Conservation (phyloP, 2,797 vertebrate species). For the Caiman crocodilus region DNA sequence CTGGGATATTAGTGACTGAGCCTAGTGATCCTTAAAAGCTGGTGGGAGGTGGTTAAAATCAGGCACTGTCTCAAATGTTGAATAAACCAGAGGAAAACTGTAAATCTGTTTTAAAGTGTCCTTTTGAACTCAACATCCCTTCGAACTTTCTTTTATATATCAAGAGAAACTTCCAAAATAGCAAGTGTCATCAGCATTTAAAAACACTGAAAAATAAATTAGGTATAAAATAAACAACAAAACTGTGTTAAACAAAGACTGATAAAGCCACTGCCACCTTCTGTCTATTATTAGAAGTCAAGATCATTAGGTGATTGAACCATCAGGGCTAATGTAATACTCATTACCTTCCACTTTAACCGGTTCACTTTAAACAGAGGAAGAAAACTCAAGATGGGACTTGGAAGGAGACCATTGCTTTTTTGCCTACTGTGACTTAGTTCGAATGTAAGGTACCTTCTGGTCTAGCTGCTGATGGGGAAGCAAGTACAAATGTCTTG, state of each 20-base stretch:
- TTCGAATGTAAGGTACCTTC: constrained; percentile 71
- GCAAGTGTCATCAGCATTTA: constrained; percentile 16
- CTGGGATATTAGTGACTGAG: background rate
- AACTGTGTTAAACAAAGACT: constrained; percentile 38
- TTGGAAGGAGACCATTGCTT: constrained; percentile 27
- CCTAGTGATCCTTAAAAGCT: background rate
- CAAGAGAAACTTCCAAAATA: constrained; percentile 31
- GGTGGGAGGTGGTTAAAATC: background rate
- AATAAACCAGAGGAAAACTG: background rate
- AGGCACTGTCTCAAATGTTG: background rate
- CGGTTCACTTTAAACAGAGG: constrained; percentile 66
- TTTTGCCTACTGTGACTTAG: constrained; percentile 46
- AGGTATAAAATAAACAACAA: constrained; percentile 5
- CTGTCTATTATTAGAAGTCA: constrained; percentile 73
- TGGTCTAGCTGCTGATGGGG: constrained; percentile 69
- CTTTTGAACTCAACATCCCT: background rate
- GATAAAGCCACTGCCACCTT: constrained; percentile 38
- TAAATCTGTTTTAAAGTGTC: background rate
- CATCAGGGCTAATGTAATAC: constrained; percentile 19
- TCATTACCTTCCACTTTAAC: constrained; percentile 39
- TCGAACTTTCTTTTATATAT: background rate
- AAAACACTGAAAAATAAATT: constrained; percentile 16
- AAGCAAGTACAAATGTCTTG: constrained; percentile 80
- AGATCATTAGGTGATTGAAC: constrained; percentile 83
- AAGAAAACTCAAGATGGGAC: constrained; percentile 52